A percentile compares a stretch with the other conserved stretches of the same genome.
phyloP scores from a whole-genome alignment of 2,113 vertebrate genomes.

The Halcyon senegalensis region DNA sequence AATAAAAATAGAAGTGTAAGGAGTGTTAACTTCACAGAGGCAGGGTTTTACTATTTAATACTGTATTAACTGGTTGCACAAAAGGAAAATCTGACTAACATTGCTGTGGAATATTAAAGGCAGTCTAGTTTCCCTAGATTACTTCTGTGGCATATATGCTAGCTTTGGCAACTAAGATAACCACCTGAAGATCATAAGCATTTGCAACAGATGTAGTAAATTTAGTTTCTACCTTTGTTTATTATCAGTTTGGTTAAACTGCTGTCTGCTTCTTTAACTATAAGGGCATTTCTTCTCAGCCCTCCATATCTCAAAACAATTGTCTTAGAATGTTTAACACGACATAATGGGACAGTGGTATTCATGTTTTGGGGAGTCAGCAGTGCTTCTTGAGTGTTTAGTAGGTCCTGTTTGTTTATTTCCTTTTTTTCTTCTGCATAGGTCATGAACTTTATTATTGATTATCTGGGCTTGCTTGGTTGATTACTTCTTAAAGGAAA shows the following conservation, averaged over 20 bases:
- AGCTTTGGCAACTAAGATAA: neutral
- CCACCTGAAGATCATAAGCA: neutral
- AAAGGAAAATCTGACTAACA: neutral
- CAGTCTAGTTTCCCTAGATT: neutral
- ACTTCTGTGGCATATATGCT: neutral
- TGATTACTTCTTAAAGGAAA: neutral
- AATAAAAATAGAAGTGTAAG: neutral
- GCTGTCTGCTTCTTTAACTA: neutral
- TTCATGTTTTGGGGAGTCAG: neutral
- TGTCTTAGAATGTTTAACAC: neutral
- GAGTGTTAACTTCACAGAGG: neutral
- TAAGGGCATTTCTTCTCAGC: neutral
- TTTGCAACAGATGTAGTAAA: neutral
- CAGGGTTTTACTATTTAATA: neutral
- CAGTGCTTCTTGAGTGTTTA: neutral
- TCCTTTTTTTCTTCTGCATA: neutral
- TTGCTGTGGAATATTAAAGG: neutral
- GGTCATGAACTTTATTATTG: neutral
- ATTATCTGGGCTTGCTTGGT: neutral
- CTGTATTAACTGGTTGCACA: neutral
- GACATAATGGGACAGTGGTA: neutral
- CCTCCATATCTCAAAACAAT: neutral
- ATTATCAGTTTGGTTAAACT: neutral
- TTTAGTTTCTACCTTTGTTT: neutral
- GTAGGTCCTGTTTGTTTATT: neutral